Conservation (phyloP, 2,888 invertebrate genomes). For the Drosophila sordidapex region DNA sequence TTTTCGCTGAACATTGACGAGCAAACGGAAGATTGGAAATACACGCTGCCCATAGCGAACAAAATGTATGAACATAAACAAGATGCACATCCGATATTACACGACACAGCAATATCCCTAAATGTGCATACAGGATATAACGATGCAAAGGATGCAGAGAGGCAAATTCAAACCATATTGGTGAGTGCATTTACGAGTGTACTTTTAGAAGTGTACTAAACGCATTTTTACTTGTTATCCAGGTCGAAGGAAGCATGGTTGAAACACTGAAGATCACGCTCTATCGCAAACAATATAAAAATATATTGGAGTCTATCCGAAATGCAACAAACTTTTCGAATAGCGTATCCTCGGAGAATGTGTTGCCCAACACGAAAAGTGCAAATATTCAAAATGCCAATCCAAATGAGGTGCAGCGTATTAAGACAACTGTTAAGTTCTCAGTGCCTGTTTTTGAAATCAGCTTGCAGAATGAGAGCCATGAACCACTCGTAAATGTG, state of each 20-base stretch:
- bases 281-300: slow-evolving; percentile 94
- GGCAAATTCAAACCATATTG: slow-evolving; percentile 39
- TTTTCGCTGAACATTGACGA: slow-evolving; percentile 90
- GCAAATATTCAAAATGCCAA: slow-evolving; percentile 25
- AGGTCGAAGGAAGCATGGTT: slow-evolving; percentile 91
- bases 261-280: slow-evolving; percentile 94
- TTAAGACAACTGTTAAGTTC: slow-evolving; percentile 87
- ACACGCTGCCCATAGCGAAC: slow-evolving; percentile 86
- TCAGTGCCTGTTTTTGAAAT: slow-evolving; percentile 91
- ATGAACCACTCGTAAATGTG: slow-evolving; percentile 93
- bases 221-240: background rate
- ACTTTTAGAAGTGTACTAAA: background rate
- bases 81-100: slow-evolving; percentile 93
- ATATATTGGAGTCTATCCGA: slow-evolving; percentile 90
- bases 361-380: slow-evolving; percentile 34
- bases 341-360: slow-evolving; percentile 29
- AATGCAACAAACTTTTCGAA: slow-evolving; percentile 78
- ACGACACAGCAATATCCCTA: slow-evolving; percentile 93
- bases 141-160: slow-evolving; percentile 37
- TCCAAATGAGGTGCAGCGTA: slow-evolving; percentile 35
- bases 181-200: slow-evolving; percentile 45
- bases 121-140: slow-evolving; percentile 70
- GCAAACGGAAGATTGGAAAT: slow-evolving; percentile 83
- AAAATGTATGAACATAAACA: slow-evolving; percentile 90
- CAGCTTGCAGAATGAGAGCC: slow-evolving; percentile 90